phyloP scores from a whole-genome alignment of 2,888 invertebrate species.

The Venusia cambrica region DNA sequence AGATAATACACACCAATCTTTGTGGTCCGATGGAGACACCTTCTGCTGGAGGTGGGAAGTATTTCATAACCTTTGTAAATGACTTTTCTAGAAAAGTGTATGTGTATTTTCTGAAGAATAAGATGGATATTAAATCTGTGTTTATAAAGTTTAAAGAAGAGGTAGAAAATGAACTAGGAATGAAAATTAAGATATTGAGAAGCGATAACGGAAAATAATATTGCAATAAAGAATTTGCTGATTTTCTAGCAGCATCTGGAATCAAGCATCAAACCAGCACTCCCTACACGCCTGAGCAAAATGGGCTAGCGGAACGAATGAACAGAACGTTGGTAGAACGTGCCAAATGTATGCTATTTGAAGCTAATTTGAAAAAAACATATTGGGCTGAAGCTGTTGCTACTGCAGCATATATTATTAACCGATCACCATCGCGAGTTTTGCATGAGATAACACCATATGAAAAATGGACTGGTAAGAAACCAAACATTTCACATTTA shows the following conservation, averaged over 20 bases:
- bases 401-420: too few species aligned
- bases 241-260: not conserved
- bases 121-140: too few species aligned
- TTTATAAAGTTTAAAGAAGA: conserved; percentile 19
- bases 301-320: conserved; percentile 37
- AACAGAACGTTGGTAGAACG: conserved; percentile 25
- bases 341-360: conserved; percentile 23
- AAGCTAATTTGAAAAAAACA: conserved; percentile 14
- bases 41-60: conserved; percentile 10
- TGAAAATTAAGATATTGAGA: conserved; percentile 18
- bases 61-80: conserved; percentile 17
- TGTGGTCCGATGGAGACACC: conserved; percentile 11
- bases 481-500: too few species aligned
- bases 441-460: too few species aligned
- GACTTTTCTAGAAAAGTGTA: conserved; percentile 19
- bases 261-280: conserved; percentile 3
- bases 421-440: too few species aligned
- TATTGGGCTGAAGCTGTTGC: conserved; percentile 11
- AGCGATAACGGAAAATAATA: conserved; percentile 4
- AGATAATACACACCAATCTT: too few species aligned
- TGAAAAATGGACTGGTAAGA: too few species aligned
- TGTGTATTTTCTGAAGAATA: conserved; percentile 21
- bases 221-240: not conserved
- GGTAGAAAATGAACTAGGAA: conserved; percentile 21
- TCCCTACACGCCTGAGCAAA: conserved; percentile 18